Percentiles rank a stretch among this genome's conserved stretches.
phyloP scores from a whole-genome alignment of 2,797 vertebrate species.

The Sternarchorhynchus goeldii region DNA sequence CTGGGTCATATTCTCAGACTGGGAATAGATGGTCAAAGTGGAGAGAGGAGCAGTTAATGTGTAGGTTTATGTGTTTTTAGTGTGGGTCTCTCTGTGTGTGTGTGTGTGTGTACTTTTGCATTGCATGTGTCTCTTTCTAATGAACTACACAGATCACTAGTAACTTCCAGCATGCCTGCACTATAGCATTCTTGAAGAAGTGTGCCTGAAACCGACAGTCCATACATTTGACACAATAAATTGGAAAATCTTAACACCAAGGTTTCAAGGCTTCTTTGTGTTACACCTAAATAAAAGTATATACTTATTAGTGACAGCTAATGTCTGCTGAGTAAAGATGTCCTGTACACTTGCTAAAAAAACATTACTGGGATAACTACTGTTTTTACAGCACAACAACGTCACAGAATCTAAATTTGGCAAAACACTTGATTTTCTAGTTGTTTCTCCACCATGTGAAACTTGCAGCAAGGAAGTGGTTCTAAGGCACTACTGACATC shows the following conservation, averaged over 20 bases:
- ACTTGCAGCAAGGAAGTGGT: conserved; percentile 30
- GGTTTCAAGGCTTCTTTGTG: conserved; percentile 20
- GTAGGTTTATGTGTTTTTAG: too few species aligned
- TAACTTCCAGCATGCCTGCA: neutral
- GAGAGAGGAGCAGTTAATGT: too few species aligned
- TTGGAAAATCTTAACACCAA: conserved; percentile 10
- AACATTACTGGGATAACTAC: neutral
- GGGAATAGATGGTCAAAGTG: too few species aligned
- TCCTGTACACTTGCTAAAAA: neutral
- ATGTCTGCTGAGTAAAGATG: neutral
- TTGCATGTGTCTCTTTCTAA: neutral
- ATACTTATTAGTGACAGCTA: neutral
- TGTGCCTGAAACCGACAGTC: neutral
- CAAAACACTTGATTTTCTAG: conserved; percentile 17
- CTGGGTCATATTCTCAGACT: too few species aligned
- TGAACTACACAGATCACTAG: neutral
- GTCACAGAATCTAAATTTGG: neutral
- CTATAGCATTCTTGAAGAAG: neutral
- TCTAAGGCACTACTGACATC: conserved; percentile 48
- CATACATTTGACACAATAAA: conserved; percentile 23
- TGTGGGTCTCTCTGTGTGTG: too few species aligned
- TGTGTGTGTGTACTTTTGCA: too few species aligned
- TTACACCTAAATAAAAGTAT: conserved; percentile 2
- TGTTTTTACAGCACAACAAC: conserved; percentile 2
- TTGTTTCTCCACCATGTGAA: conserved; percentile 56